phyloP scores from a whole-genome alignment of 1,140 invertebrate genomes.

The Diachasma alloeum region DNA sequence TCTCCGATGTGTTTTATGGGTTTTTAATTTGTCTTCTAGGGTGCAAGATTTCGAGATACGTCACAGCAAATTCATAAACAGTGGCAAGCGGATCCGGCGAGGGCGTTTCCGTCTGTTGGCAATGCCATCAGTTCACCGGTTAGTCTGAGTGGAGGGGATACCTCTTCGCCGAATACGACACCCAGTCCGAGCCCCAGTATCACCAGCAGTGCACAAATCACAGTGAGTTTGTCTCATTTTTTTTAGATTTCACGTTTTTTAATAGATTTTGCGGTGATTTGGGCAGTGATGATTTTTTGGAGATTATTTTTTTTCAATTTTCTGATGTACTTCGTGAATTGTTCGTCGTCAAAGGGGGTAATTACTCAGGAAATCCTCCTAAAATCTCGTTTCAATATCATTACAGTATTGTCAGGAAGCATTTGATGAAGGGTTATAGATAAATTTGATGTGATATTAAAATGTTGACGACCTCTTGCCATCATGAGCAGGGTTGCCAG shows the following conservation, averaged over 20 bases:
- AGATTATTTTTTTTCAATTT: too few relatives aligned
- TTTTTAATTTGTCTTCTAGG: constrained; percentile 42
- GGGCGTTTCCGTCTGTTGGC: constrained; percentile 62
- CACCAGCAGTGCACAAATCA: constrained; percentile 54
- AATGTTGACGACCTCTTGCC: too few relatives aligned
- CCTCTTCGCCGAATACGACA: constrained; percentile 57
- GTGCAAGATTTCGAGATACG: constrained; percentile 61
- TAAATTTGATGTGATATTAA: too few relatives aligned
- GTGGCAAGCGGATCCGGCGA: constrained; percentile 59
- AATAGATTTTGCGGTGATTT: background rate
- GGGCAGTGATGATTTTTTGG: background rate
- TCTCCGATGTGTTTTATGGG: too few relatives aligned
- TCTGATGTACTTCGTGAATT: too few relatives aligned
- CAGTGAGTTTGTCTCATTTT: constrained; percentile 42
- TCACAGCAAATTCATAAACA: constrained; percentile 64
- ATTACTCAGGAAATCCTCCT: too few relatives aligned
- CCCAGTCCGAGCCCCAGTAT: constrained; percentile 59
- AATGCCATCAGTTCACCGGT: constrained; percentile 38
- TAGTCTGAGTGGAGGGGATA: constrained; percentile 40
- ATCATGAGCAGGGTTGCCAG: too few relatives aligned
- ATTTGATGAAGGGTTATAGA: too few relatives aligned
- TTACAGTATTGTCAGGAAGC: too few relatives aligned
- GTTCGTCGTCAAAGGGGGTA: too few relatives aligned
- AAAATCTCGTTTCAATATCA: too few relatives aligned
- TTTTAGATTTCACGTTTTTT: background rate